Conservation (phyloP, 2,113 vertebrate genomes). For the Lepus americanus region DNA sequence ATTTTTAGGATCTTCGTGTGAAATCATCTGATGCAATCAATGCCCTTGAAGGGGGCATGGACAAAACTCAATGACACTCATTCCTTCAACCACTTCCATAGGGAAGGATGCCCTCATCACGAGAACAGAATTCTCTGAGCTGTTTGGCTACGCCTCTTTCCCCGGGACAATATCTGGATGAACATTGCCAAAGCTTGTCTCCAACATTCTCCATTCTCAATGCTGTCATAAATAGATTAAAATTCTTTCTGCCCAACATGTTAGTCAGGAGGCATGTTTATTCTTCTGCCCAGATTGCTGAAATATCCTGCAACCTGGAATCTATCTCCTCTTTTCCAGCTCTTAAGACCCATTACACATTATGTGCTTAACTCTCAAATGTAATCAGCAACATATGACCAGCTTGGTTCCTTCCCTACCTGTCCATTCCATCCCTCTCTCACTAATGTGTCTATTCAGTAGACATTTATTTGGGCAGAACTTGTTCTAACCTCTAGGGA, state of each 20-base stretch:
- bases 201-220: slow-evolving; percentile 6
- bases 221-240: slow-evolving; percentile 16
- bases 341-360: neutral
- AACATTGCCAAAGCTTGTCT: neutral
- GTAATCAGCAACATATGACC: neutral
- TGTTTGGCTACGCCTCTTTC: neutral
- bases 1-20: neutral
- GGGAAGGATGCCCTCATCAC: neutral
- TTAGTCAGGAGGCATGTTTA: neutral
- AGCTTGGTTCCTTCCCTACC: neutral
- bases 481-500: neutral
- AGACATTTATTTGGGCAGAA: neutral
- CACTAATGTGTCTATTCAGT: neutral
- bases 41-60: neutral
- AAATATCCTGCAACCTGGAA: neutral
- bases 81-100: neutral
- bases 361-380: neutral
- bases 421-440: neutral
- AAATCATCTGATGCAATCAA: neutral
- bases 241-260: neutral
- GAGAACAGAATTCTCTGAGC: neutral
- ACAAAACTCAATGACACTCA: neutral
- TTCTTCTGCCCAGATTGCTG: neutral
- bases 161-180: neutral
- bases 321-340: neutral